phyloP scores from a whole-genome alignment of 2,113 vertebrate genomes.

The Tapirus terrestris region DNA sequence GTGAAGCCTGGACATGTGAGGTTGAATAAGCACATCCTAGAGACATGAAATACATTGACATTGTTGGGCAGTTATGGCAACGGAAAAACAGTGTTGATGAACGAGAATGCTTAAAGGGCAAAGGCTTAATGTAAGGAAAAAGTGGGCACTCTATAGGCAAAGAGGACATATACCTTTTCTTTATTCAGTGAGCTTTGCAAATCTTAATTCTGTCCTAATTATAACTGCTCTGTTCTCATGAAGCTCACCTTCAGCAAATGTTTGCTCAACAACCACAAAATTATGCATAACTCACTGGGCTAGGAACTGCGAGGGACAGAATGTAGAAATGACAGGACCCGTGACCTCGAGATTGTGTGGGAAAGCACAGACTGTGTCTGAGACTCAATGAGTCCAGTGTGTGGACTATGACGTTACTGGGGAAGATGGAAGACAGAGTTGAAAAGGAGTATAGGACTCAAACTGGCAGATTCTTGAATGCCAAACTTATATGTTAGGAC shows the following conservation, averaged over 20 bases:
- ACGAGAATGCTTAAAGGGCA: background rate
- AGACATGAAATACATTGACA: background rate
- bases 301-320: background rate
- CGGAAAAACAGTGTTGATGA: background rate
- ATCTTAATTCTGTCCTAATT: background rate
- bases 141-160: background rate
- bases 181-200: background rate
- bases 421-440: background rate
- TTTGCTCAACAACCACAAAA: background rate
- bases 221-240: background rate
- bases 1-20: constrained; percentile 27
- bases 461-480: background rate
- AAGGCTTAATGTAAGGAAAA: background rate
- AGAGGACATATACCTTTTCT: background rate
- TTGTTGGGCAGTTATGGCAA: constrained; percentile 48
- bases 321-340: background rate
- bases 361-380: background rate
- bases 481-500: background rate
- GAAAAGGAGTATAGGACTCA: background rate
- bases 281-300: background rate
- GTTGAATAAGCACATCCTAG: constrained; percentile 26
- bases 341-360: background rate
- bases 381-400: background rate
- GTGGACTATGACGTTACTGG: background rate
- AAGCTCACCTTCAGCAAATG: background rate